phyloP scores from a whole-genome alignment of 2,797 vertebrate species.

The Tapera naevia region DNA sequence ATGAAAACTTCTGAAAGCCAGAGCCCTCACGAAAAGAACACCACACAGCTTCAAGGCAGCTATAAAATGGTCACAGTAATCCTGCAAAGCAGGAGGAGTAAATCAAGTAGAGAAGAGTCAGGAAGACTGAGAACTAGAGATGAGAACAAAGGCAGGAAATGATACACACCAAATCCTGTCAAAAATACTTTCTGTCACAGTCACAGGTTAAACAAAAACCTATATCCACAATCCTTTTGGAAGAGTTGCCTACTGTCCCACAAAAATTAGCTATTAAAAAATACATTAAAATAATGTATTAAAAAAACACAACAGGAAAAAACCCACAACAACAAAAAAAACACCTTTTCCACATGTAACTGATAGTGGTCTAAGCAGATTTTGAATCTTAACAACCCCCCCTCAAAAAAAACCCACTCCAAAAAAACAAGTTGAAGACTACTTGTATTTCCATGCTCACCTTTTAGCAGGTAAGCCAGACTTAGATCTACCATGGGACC shows the following conservation, averaged over 20 bases:
- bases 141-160: not conserved
- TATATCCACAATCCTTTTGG: not conserved
- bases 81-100: not conserved
- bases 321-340: too few species aligned
- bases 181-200: not conserved
- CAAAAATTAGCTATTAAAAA: not conserved
- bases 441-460: conserved; percentile 34
- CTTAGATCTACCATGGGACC: conserved; percentile 73
- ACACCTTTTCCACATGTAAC: not conserved
- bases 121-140: not conserved
- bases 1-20: not conserved
- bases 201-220: not conserved
- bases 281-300: not conserved
- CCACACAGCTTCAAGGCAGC: not conserved
- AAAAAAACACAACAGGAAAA: not conserved
- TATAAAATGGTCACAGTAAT: not conserved
- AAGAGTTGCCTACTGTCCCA: not conserved
- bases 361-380: not conserved
- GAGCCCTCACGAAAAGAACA: not conserved
- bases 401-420: not conserved
- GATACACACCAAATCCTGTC: not conserved
- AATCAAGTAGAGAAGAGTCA: not conserved
- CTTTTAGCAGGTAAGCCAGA: conserved; percentile 74
- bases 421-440: not conserved
- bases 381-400: not conserved